Base-by-base conservation (phyloP, 2,888 invertebrate species). In the Brenthis ino region DNA sequence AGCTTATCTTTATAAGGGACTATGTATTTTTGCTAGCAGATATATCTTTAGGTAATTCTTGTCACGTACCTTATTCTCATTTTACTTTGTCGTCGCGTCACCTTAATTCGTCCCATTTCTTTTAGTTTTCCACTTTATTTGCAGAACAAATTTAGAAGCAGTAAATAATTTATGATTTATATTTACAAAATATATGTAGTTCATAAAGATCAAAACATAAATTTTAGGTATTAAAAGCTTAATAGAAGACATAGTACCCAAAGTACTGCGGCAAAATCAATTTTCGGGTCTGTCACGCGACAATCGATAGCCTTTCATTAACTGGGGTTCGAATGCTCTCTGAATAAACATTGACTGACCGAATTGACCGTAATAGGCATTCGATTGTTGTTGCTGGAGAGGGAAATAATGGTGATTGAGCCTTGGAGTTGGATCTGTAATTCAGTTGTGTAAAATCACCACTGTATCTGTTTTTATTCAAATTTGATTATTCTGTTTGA, bases 51-150 rank as follows among this genome's bases (percentile, higher is more conserved):
- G 51, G 16, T 63, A 72, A 91, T 89, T 89, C 88, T 75, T 76
- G 75, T 86, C 92, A 91, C 92, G 92, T 90, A 82, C 77, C 77
- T 77, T 82, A 80, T 84, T 85, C 85, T 88, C 89, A 85, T 89
- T 88, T 87, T 82, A 82, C 81, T 83, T 79, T 83, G 86, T 86
- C 86, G 85, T 83, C 83, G 80, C 85, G 81, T 82, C 85, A 87
- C 89, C 89, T 90, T 89, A 89, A 88, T 83, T 85, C 82, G 79
- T 48, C 87, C 88, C 85, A 86, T 87, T 86, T 83, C 85, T 74
- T 65, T 60, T 51, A 51, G 51, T 51, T n/a, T 51, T 51, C 14
- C 48, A 48, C 20, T 28, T 16, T 28, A 20, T 11, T 60, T 37
- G 20, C 47, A 37, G 48, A 48, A 28, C 53, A 28, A 60, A 54